These are phyloP conservation scores for Lucifuga dentata DNA, from an alignment of 2,113 vertebrate species.

Conservation along the genomic window DNA sequence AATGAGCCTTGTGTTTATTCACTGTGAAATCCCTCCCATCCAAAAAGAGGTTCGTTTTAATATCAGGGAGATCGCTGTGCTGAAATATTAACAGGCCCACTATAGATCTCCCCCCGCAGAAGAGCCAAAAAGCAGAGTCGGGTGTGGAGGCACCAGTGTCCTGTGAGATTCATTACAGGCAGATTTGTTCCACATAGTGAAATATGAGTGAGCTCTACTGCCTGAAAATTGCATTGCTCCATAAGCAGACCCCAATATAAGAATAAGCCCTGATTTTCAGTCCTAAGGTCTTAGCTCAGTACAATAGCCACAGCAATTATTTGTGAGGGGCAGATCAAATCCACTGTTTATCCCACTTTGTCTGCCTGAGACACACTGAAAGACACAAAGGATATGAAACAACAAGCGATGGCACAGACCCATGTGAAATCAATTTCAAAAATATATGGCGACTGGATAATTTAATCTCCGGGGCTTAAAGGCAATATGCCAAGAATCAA, in stretches of 20 bases:
- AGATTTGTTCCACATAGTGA: constrained; percentile 76
- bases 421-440: constrained; percentile 44
- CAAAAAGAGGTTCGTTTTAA: constrained; percentile 38
- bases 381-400: constrained; percentile 30
- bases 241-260: constrained; percentile 54
- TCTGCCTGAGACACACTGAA: constrained; percentile 29
- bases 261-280: constrained; percentile 49
- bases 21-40: constrained; percentile 22
- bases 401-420: not conserved
- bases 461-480: not conserved
- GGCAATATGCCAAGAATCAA: constrained; percentile 8
- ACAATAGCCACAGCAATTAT: constrained; percentile 53
- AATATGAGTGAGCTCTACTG: constrained; percentile 71
- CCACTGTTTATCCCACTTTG: constrained; percentile 52
- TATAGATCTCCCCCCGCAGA: constrained; percentile 26
- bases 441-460: constrained; percentile 8
- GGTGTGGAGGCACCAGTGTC: constrained; percentile 65
- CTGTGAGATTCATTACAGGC: constrained; percentile 74
- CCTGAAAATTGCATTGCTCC: constrained; percentile 68
- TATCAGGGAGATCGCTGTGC: constrained; percentile 25
- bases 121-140: constrained; percentile 49
- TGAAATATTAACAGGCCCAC: constrained; percentile 61
- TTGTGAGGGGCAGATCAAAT: constrained; percentile 55
- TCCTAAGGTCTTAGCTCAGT: constrained; percentile 41
- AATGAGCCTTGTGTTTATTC: constrained; percentile 28